Percentiles rank a stretch among this genome's conserved stretches.
Conservation (phyloP, 1,140 invertebrate genomes). For the Heliconius eleuchia region DNA sequence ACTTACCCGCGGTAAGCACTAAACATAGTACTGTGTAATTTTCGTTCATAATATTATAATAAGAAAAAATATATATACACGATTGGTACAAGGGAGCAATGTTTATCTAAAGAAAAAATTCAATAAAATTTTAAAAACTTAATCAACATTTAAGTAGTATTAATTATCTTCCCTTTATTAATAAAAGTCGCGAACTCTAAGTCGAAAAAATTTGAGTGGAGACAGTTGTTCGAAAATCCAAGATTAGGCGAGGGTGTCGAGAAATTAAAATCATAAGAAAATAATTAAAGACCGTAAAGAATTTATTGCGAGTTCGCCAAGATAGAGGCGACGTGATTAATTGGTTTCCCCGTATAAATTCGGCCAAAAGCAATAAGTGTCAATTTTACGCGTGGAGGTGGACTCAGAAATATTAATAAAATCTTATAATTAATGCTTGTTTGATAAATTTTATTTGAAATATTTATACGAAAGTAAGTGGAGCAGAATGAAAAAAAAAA, state of each 20-base stretch:
- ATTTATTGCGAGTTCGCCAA: constrained; percentile 65
- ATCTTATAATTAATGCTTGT: constrained; percentile 56
- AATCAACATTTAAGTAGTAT: constrained; percentile 81
- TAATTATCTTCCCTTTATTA: constrained; percentile 79
- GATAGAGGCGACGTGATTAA: constrained; percentile 77
- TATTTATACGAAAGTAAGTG: too few relatives aligned
- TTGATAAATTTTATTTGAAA: not conserved
- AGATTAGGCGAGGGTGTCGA: constrained; percentile 58
- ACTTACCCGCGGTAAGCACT: too few relatives aligned
- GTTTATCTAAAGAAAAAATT: constrained; percentile 41
- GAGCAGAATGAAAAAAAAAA: too few relatives aligned
- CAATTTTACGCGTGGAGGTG: constrained; percentile 63
- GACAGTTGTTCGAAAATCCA: constrained; percentile 76
- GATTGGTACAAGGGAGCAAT: not conserved
- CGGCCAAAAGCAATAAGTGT: constrained; percentile 76
- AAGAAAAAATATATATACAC: not conserved
- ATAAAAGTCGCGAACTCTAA: constrained; percentile 71
- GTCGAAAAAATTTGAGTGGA: constrained; percentile 69
- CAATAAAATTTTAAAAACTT: constrained; percentile 69
- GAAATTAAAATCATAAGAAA: constrained; percentile 82
- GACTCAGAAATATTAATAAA: constrained; percentile 56
- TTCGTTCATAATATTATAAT: not conserved
- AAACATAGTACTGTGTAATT: not conserved
- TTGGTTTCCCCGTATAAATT: constrained; percentile 70
- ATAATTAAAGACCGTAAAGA: constrained; percentile 80